Evolutionary conservation across 2,113 vertebrate species (phyloP).

Genomic region (Eonycteris spelaea): DNA sequence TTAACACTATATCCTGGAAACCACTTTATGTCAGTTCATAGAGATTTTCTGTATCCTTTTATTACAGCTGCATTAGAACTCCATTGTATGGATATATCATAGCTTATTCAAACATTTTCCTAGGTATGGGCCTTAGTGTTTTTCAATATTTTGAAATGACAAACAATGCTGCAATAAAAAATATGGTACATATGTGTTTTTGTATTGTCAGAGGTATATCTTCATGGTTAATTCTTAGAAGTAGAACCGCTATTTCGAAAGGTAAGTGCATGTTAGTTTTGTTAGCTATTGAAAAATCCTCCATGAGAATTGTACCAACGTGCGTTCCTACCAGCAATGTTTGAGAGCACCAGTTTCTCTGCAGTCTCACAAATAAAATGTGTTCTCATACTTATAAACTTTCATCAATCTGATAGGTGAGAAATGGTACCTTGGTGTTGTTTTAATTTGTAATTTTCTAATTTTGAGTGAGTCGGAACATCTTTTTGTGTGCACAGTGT

Average conservation of each 20-base stretch:
- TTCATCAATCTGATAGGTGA: conserved; percentile 2
- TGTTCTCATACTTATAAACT: background rate
- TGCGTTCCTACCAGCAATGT: background rate
- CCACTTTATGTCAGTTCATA: background rate
- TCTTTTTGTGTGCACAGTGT: background rate
- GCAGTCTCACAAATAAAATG: background rate
- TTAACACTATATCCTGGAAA: background rate
- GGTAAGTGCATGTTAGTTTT: background rate
- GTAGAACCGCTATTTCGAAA: background rate
- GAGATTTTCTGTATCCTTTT: background rate
- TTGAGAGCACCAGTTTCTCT: background rate
- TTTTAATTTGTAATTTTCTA: background rate
- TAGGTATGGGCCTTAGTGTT: background rate
- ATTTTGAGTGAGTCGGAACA: background rate
- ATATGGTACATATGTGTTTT: background rate
- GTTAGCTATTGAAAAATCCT: background rate
- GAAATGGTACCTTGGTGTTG: background rate
- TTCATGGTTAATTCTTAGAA: conserved; percentile 19
- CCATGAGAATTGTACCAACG: background rate
- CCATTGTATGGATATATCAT: background rate
- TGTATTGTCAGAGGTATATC: background rate
- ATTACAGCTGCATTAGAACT: background rate
- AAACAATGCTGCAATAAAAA: background rate
- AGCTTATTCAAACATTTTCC: background rate
- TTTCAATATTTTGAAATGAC: background rate